phyloP scores from a whole-genome alignment of 2,888 invertebrate species.

The Sialis fuliginosa region DNA sequence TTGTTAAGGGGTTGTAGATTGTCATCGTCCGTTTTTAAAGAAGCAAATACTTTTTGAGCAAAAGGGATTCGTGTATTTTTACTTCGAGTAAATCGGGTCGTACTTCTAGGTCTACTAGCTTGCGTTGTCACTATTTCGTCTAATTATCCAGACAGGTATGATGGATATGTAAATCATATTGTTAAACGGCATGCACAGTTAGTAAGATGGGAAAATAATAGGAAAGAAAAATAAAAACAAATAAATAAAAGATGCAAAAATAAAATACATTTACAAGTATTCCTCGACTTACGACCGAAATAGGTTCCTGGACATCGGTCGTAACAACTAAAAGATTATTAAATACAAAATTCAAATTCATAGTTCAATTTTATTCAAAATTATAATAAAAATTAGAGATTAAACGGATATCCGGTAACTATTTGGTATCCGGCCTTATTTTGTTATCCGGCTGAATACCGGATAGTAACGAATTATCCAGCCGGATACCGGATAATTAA shows the following conservation, averaged over 20 bases:
- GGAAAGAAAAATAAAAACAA: conserved; percentile 15
- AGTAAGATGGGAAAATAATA: conserved; percentile 12
- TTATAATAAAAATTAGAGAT: too few relatives aligned
- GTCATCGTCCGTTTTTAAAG: conserved; percentile 10
- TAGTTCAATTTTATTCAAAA: too few relatives aligned
- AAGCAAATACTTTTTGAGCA: conserved; percentile 19
- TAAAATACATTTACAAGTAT: conserved; percentile 10
- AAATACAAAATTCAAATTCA: too few relatives aligned
- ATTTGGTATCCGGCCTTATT: too few relatives aligned
- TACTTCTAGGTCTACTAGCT: conserved; percentile 13
- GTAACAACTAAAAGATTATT: too few relatives aligned
- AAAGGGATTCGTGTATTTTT: conserved; percentile 24
- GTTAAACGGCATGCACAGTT: conserved; percentile 6
- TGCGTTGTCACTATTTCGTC: conserved; percentile 10
- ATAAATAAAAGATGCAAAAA: conserved; percentile 14
- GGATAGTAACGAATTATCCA: too few relatives aligned
- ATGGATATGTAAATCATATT: conserved; percentile 9
- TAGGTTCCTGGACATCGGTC: too few relatives aligned
- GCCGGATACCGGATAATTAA: too few relatives aligned
- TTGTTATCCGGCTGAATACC: too few relatives aligned
- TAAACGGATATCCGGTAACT: too few relatives aligned
- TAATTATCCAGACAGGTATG: conserved; percentile 8
- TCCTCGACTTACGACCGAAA: too few relatives aligned
- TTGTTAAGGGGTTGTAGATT: neutral
- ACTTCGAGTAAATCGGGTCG: conserved; percentile 18